These are phyloP conservation scores for Ceyx cyanopectus DNA, from an alignment of 2,113 vertebrate species.

Conservation along the genomic window DNA sequence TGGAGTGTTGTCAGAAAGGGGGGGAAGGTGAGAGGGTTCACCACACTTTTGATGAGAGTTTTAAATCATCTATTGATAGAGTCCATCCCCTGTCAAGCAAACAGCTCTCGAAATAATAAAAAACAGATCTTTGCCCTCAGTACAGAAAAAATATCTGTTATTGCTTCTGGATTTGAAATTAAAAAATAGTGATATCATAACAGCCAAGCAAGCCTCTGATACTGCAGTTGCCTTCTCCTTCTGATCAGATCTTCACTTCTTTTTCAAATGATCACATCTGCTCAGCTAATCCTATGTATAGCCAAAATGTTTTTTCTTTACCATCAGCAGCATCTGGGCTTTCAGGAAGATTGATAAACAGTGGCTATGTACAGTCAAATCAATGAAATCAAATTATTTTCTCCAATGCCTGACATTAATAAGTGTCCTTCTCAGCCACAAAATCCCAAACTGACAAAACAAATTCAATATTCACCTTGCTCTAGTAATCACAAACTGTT, in stretches of 20 bases:
- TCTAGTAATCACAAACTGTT: background rate
- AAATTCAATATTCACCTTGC: background rate
- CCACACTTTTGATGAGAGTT: background rate
- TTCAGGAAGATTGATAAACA: background rate
- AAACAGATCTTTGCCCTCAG: background rate
- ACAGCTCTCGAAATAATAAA: background rate
- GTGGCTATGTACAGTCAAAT: background rate
- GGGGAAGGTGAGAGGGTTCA: background rate
- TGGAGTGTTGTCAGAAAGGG: background rate
- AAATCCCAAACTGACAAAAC: background rate
- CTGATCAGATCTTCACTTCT: background rate
- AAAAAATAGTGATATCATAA: background rate
- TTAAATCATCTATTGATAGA: background rate
- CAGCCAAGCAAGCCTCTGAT: background rate
- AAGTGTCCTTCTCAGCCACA: background rate
- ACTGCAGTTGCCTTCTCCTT: background rate
- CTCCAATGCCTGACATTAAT: background rate
- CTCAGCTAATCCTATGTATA: background rate
- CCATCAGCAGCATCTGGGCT: background rate
- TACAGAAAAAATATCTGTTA: background rate
- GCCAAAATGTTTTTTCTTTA: background rate
- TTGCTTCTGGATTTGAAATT: constrained; percentile 4
- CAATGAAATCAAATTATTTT: background rate
- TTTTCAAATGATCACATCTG: background rate
- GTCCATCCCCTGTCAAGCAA: background rate